phyloP scores from a whole-genome alignment of 2,888 invertebrate species.

The Diplazon laetatorius region DNA sequence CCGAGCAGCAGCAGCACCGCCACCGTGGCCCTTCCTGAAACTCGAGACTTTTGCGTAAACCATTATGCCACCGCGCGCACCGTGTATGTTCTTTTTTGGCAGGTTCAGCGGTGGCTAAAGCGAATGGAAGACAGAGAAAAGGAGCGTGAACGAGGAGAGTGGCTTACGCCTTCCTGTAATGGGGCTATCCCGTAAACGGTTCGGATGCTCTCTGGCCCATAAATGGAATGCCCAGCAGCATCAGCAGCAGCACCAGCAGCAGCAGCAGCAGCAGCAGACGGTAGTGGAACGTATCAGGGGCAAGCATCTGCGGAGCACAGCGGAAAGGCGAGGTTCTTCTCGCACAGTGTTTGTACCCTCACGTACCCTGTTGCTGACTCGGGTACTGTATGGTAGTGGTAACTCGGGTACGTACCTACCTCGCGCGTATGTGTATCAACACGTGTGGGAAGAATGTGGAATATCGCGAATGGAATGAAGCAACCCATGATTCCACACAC shows the following conservation, averaged over 20 bases:
- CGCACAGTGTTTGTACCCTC: slow-evolving; percentile 71
- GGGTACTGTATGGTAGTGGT: slow-evolving; percentile 14
- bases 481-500: slow-evolving; percentile 70
- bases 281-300: slow-evolving; percentile 74
- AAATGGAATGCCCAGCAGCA: slow-evolving; percentile 74
- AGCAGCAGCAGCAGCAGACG: slow-evolving; percentile 48
- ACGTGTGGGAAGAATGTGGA: slow-evolving; percentile 82
- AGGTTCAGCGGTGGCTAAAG: slow-evolving; percentile 42
- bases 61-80: slow-evolving; percentile 25
- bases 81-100: slow-evolving; percentile 52
- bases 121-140: slow-evolving; percentile 46
- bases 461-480: slow-evolving; percentile 80
- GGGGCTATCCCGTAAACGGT: slow-evolving; percentile 74
- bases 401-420: slow-evolving; percentile 54
- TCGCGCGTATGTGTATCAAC: slow-evolving; percentile 73
- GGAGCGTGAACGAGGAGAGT: slow-evolving; percentile 50
- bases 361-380: slow-evolving; percentile 63
- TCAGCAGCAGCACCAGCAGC: slow-evolving; percentile 66
- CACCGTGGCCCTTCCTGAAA: slow-evolving; percentile 47
- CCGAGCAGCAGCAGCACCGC: background rate
- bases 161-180: slow-evolving; percentile 66
- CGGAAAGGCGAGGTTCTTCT: slow-evolving; percentile 48
- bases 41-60: slow-evolving; percentile 32
- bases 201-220: slow-evolving; percentile 78
- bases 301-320: slow-evolving; percentile 73